Base-by-base conservation (phyloP, 2,797 vertebrate species). In the Labeo calbasu region DNA sequence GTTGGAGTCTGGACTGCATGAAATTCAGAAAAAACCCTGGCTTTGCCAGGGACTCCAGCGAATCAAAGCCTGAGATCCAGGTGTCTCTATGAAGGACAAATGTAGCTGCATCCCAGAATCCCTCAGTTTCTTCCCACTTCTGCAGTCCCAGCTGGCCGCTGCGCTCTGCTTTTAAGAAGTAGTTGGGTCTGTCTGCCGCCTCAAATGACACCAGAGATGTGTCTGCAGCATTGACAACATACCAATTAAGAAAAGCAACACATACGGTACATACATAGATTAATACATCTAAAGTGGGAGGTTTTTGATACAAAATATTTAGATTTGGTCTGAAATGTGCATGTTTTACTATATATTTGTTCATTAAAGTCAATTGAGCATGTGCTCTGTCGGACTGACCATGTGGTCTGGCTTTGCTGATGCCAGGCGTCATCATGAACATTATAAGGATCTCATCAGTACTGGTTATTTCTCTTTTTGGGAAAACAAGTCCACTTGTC, bases 341-440 rank as follows among this genome's bases (percentile, higher is more conserved):
- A 59, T 57, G 51, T 32, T 78, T 36, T 23, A 50, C 7, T 28
- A 53, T 36, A n/a, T 19, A 12, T 55, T 69, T 51, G 46, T 8
- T 43, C 40, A 43, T 43, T n/a, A 59, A 23, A 57, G 55, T 53
- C 0, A 77, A 17, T 55, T 51, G 17, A 66, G 51, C 9, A 48
- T 66, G 10, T 48, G 79, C 66, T 65, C 32, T 36, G 48, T 63
- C 75, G 66, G n/a, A 76, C 95, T 95, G 92, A 99, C 98, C 98
- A 0, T 99, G 96, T 32, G 96, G 95, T 87, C 95, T 95, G 53
- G 93, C 91, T 90, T 94, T 95, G 91, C 96, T 96, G 83, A 98
- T 95, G 17, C 96, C 97, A 17, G 97, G 96, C 8, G 97, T 98
- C 94, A 99, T 90, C 97, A 99, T 97, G 92, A 99, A 99, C 89